phyloP scores from a whole-genome alignment of 2,113 vertebrate genomes.

The Aramus guarauna region DNA sequence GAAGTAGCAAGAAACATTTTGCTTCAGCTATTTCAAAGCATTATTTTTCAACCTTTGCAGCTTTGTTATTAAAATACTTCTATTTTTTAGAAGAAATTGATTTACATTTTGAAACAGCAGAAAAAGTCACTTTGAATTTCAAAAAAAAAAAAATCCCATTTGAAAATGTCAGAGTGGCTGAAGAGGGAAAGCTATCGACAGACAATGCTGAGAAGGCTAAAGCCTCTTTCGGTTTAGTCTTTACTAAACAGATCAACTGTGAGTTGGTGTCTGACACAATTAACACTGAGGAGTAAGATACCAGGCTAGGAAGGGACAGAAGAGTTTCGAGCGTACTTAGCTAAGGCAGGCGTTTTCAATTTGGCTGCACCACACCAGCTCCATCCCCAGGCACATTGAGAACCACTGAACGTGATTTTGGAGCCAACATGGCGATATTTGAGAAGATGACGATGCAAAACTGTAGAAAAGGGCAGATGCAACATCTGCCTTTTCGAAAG shows the following conservation, averaged over 20 bases:
- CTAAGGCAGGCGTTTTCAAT: neutral
- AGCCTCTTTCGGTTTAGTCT: slow-evolving; percentile 14
- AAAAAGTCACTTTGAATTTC: slow-evolving; percentile 18
- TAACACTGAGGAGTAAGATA: neutral
- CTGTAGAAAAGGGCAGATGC: neutral
- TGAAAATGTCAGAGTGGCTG: slow-evolving; percentile 40
- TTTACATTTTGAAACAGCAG: slow-evolving; percentile 42
- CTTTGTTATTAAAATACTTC: neutral
- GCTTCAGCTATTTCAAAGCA: neutral
- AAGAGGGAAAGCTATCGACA: neutral
- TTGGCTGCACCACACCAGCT: neutral
- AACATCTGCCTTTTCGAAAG: neutral
- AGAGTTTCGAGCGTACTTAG: neutral
- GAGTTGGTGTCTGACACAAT: slow-evolving; percentile 34
- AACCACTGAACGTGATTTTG: fast-evolving
- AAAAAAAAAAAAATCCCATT: neutral
- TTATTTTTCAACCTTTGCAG: neutral
- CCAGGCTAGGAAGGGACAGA: neutral
- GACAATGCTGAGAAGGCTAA: neutral
- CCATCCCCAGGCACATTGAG: neutral
- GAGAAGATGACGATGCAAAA: neutral
- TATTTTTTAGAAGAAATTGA: neutral
- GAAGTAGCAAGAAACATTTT: neutral
- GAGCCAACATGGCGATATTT: neutral
- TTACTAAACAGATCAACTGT: slow-evolving; percentile 23